A percentile compares a stretch with the other conserved stretches of the same genome.
These are phyloP conservation scores for Strix uralensis DNA, from an alignment of 2,113 vertebrate species.

Conservation along the genomic window DNA sequence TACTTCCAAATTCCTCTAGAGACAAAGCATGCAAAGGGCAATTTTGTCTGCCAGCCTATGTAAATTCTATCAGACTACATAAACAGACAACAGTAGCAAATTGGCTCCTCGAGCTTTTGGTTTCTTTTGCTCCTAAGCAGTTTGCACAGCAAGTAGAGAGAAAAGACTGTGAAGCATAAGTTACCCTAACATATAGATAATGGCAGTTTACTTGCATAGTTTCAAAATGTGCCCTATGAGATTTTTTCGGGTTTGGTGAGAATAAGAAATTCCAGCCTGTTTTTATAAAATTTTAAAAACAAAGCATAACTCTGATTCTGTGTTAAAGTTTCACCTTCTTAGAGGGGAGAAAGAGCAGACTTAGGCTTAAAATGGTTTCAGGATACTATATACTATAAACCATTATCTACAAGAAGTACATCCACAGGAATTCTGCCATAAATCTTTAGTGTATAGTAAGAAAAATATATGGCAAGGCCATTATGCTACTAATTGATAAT, in stretches of 20 bases:
- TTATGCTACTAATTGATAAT: not conserved
- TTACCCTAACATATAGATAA: not conserved
- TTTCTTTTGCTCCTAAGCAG: conserved; percentile 2
- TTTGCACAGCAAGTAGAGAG: not conserved
- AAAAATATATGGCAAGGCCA: not conserved
- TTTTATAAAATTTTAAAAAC: not conserved
- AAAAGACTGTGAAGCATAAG: not conserved
- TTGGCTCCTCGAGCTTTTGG: conserved; percentile 27
- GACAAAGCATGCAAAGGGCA: conserved; percentile 42
- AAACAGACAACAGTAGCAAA: conserved; percentile 46
- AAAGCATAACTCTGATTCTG: not conserved
- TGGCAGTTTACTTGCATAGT: not conserved
- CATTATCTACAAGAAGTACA: not conserved
- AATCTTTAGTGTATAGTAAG: not conserved
- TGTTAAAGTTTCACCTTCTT: not conserved
- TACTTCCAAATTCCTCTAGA: conserved; percentile 17
- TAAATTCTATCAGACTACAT: conserved; percentile 28
- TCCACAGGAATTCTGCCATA: not conserved
- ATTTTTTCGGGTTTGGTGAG: not conserved
- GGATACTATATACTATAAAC: not conserved
- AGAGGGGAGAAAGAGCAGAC: not conserved
- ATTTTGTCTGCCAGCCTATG: conserved; percentile 32
- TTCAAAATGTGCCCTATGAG: not conserved
- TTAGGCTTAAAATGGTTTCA: not conserved
- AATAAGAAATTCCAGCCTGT: not conserved